Base-by-base conservation (phyloP, 1,140 invertebrate genomes). In the Artemia franciscana region DNA sequence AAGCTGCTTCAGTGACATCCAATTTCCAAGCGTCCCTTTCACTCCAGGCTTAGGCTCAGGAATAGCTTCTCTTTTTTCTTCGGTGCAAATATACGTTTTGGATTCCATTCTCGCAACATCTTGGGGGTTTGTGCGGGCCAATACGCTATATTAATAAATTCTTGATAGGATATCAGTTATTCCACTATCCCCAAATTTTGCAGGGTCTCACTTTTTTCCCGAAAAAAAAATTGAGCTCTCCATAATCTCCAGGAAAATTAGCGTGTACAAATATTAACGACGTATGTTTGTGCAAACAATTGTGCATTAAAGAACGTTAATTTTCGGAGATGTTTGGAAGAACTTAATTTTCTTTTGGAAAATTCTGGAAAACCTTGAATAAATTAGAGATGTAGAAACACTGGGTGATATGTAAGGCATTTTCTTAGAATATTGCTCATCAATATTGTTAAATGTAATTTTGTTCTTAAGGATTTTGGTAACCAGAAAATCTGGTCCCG, bases 61-160 rank as follows among this genome's bases (percentile, higher is more conserved):
- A 25, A 94, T 81, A 0, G 92, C 86, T 62, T 96, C 88, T 7
- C 80, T 75, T 70, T 84, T 81, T 3, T 81, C 76, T 2, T 82
- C 78, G 0, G 93, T 95, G 65, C 86, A 87, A 69, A 98, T 98
- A 74, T 93, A 94, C 0, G 96, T 99, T 65, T 84, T 81, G 39
- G 88, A 90, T 73, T 99, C 96, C 0, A 98, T 93, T 26, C 96
- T 79, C 0, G 96, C 94, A 3, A 98, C 96, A 76, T 99, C 96
- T 0, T 83, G 84, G 2, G 95, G 94, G 75, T 98, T 95, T 1
- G 95, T 98, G 68, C 83, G 80, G 1, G 92, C 88, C 65, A 96
- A 74, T 85, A 86, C 97, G 71, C 88, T 91, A 67, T 23, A 58
- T 65, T 67, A 59, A 66, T 67, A 64, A 56, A 61, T 24, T 26